Percentiles rank a stretch among this genome's conserved stretches.
Evolutionary conservation across 1,140 invertebrate genomes (phyloP).

Genomic region (Drusus annulatus): DNA sequence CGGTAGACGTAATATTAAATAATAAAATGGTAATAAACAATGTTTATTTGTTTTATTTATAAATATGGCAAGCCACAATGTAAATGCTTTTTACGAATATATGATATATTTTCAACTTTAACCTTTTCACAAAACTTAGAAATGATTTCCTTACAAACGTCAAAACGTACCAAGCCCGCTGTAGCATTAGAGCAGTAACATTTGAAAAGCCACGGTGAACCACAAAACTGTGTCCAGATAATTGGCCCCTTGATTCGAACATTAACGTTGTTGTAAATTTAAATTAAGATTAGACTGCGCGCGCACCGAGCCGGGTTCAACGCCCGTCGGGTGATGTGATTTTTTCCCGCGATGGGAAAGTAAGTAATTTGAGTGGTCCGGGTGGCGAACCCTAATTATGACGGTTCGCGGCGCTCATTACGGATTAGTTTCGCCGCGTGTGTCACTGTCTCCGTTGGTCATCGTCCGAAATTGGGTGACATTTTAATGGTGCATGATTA

Average conservation of each 20-base stretch:
- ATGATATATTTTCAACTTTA: too few species aligned
- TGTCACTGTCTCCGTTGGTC: constrained; percentile 10
- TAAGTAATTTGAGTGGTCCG: constrained; percentile 26
- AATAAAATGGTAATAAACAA: too few species aligned
- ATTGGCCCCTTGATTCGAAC: constrained; percentile 49
- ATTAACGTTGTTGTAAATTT: constrained; percentile 56
- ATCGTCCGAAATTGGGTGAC: constrained; percentile 8
- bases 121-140: too few species aligned
- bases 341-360: constrained; percentile 47
- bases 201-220: not conserved
- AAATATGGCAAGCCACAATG: too few species aligned
- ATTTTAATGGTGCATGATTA: constrained; percentile 15
- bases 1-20: too few species aligned
- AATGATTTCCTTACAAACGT: too few species aligned
- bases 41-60: too few species aligned
- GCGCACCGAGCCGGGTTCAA: constrained; percentile 19
- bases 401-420: constrained; percentile 22
- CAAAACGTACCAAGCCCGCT: too few species aligned
- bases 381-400: constrained; percentile 21
- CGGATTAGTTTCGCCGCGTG: constrained; percentile 3
- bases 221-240: constrained; percentile 25
- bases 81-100: too few species aligned
- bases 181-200: not conserved
- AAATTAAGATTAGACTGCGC: constrained; percentile 52
- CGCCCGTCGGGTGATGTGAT: constrained; percentile 41